Evolutionary conservation across 2,113 vertebrate genomes (phyloP), one percentile per base, ranked within the genome.

Genomic region (Vidua chalybeata): DNA sequence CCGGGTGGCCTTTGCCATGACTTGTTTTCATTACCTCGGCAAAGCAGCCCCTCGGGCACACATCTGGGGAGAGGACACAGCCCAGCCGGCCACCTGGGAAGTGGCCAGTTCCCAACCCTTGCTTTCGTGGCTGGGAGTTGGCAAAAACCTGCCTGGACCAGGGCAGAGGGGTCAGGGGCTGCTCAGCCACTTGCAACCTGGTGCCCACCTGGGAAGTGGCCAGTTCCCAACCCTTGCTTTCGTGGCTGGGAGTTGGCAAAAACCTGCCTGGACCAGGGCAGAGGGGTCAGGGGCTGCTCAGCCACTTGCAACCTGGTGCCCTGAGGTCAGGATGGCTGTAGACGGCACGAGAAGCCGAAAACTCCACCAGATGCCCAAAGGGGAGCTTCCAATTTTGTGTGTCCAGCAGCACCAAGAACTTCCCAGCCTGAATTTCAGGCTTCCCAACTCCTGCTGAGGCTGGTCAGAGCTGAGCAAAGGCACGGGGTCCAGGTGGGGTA

Each of bases 401-500:
- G 5, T 28, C 15, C 52, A 33, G 43, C 39, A 59, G 62, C 9
- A 1, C 9, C 56, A 27, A 37, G 55, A 41, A 13, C 26, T 85
- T 91, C 56, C 20, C n/a, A 37, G 11, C 8, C 31, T 3, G 13
- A 33, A 55, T 43, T 39, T 35, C 0, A 0, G 35, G 45, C 15
- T 82, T 41, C 6, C 10, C 0, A 0, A 1, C 26, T 81, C 24
- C 30, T 23, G 45, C 41, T 15, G 7, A 73, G 35, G 13, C 2
- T 1, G 0, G 15, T 8, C 12, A 52, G n/a, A 63, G 63, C 48
- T 6, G 11, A 86, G 39, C 59, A 49, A 64, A 93, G 45, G 23
- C 52, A 24, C 21, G 1, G 28, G 15, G 8, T 0, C 0, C n/a
- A 14, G 52, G 46, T 1, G 3, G 21, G 13, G 5, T 2, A 3